A percentile compares a stretch with the other conserved stretches of the same genome.
phyloP scores from a whole-genome alignment of 2,888 invertebrate genomes.

The Alloscopus bannaensis region DNA sequence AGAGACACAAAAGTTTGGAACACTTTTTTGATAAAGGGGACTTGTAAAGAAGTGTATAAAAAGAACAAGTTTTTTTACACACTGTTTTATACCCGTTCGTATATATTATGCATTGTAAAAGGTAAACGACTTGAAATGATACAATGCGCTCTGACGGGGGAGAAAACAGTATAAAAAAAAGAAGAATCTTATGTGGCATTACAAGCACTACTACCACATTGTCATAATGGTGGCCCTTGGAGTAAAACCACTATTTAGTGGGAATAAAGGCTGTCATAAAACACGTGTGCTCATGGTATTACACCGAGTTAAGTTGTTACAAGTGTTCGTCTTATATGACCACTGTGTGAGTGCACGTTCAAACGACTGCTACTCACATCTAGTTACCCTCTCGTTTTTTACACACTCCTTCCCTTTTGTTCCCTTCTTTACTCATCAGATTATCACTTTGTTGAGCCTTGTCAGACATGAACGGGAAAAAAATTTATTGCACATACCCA shows the following conservation, averaged over 20 bases:
- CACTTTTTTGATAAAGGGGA: too few species aligned
- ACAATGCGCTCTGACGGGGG: too few species aligned
- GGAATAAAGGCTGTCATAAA: slow-evolving; percentile 60
- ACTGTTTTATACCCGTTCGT: too few species aligned
- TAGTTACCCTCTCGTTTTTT: background rate
- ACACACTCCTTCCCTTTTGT: slow-evolving; percentile 3
- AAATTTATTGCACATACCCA: slow-evolving; percentile 52
- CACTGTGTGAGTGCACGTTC: slow-evolving; percentile 26
- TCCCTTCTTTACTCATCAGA: slow-evolving; percentile 47
- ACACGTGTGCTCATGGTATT: slow-evolving; percentile 54
- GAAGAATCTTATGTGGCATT: background rate
- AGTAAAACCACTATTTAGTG: slow-evolving; percentile 54
- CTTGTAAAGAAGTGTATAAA: too few species aligned
- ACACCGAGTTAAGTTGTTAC: slow-evolving; percentile 7
- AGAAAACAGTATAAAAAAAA: slow-evolving; percentile 20
- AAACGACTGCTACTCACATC: slow-evolving; percentile 9
- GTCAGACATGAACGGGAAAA: slow-evolving; percentile 57
- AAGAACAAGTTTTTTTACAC: too few species aligned
- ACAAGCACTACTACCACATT: slow-evolving; percentile 1
- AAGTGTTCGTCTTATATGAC: slow-evolving; percentile 7
- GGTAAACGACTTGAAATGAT: too few species aligned
- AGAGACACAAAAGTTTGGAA: too few species aligned
- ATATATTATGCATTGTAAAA: too few species aligned
- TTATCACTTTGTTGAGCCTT: slow-evolving; percentile 53
- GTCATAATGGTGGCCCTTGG: slow-evolving; percentile 14